Percentiles rank a stretch among this genome's conserved stretches.
These are phyloP conservation scores for Garrulus glandarius DNA, from an alignment of 2,797 vertebrate species.

Conservation along the genomic window DNA sequence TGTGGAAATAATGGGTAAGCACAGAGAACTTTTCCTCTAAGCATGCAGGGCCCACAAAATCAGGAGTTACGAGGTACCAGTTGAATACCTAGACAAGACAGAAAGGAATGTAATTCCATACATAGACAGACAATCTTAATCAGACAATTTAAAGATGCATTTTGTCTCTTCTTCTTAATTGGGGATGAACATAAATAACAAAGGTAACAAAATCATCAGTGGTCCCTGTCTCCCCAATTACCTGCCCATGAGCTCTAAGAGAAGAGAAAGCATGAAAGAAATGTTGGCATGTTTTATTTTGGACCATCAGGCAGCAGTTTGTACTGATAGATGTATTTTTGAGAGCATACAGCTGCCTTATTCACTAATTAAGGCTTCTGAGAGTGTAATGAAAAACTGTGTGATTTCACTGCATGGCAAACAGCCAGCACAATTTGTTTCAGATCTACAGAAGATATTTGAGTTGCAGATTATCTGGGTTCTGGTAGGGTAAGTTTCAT, in stretches of 20 bases:
- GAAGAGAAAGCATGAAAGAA: neutral
- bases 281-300: conserved; percentile 14
- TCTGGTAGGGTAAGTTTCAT: neutral
- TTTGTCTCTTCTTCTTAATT: conserved; percentile 8
- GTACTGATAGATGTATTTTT: conserved; percentile 58
- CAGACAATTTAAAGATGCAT: neutral
- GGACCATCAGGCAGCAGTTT: conserved; percentile 35
- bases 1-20: neutral
- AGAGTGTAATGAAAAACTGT: conserved; percentile 60
- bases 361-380: conserved; percentile 65
- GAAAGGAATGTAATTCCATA: neutral
- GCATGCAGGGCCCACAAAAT: neutral
- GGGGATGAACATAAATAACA: neutral
- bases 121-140: neutral
- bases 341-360: conserved; percentile 69
- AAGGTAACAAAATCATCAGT: neutral
- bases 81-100: neutral
- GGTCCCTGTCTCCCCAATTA: neutral
- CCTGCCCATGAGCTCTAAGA: neutral
- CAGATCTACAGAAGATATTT: conserved; percentile 59
- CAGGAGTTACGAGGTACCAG: neutral
- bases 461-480: conserved; percentile 54
- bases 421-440: conserved; percentile 63
- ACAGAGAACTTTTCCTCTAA: neutral
- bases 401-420: conserved; percentile 57